Percentiles rank a stretch among this genome's conserved stretches.
Conservation (phyloP, 2,797 vertebrate genomes). For the Tolypeutes matacus region DNA sequence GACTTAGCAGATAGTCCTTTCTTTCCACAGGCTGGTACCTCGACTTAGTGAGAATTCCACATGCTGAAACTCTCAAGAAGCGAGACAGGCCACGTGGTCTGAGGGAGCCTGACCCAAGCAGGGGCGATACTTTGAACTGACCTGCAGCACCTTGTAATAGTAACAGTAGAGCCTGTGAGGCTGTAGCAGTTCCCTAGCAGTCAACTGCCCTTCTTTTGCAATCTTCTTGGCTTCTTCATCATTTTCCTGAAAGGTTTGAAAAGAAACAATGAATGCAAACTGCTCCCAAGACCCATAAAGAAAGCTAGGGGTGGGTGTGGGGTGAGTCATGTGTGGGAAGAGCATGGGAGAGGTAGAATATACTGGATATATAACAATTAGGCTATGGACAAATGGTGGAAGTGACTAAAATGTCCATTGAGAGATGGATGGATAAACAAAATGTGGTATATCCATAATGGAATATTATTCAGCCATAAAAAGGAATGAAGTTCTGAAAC, state of each 20-base stretch:
- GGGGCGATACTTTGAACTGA: background rate
- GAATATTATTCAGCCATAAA: too few species aligned
- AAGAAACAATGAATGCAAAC: background rate
- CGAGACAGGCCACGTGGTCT: rapidly evolving
- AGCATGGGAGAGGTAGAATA: background rate
- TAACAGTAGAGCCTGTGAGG: slow-evolving; percentile 94
- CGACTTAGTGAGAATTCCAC: slow-evolving; percentile 4
- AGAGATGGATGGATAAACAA: too few species aligned
- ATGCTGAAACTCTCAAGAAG: background rate
- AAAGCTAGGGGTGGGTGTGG: background rate
- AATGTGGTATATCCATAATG: too few species aligned
- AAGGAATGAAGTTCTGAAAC: too few species aligned
- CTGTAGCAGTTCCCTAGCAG: slow-evolving; percentile 91
- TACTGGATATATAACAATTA: background rate
- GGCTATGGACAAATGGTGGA: background rate
- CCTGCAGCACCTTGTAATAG: slow-evolving; percentile 91
- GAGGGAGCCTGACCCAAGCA: background rate
- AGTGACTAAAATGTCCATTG: too few species aligned
- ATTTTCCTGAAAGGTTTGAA: slow-evolving; percentile 88
- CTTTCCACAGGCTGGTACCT: background rate
- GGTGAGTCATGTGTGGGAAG: background rate
- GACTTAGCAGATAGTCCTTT: background rate
- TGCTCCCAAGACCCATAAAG: background rate
- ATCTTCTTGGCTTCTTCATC: slow-evolving; percentile 90
- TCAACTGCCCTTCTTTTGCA: slow-evolving; percentile 90